Base-by-base conservation (phyloP, 2,888 invertebrate species). In the Euzophera pinguis region DNA sequence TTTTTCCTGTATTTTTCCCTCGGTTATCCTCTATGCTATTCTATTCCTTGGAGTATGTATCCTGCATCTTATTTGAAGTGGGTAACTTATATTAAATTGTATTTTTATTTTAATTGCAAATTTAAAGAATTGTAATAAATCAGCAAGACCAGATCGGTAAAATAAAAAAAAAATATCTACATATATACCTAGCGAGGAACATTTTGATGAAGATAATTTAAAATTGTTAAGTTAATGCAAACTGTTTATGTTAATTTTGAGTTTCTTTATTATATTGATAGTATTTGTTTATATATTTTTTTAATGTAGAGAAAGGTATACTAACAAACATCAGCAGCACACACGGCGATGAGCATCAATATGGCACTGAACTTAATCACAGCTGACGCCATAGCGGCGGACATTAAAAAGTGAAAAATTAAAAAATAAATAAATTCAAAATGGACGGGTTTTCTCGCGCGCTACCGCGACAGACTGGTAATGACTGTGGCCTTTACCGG, bases 301-400 rank as follows among this genome's bases (percentile, higher is more conserved):
- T 9, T 4, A 39, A 16, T 9, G 53, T 45, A 57, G 53, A 17
- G 50, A 60, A 55, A 56, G 55, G 55, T 50, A 69, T 72, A 88
- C 88, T 76, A 67, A 90, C 89, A 81, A 47, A 82, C 78, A 80
- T 86, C 85, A 52, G 82, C 89, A 48, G 69, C 64, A 64, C 77
- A 77, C 56, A 74, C 76, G 62, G 73, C 79, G 56, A 84, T 62
- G 61, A 89, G 69, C 75, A 88, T 65, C 58, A 89, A 71, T 75
- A 90, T 72, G 75, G 80, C 89, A 90, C 89, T 81, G 60, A 90
- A 82, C 79, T 78, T 86, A 54, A 88, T 75, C 78, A 88, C 84
- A 73, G 81, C 75, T 62, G 85, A 84, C 73, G 84, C 76, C 89
- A 89, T 88, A 53, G 64, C 63, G 74, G 67, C 73, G 62, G 58